Conservation (phyloP, 2,797 vertebrate species). For the Synanceia verrucosa region DNA sequence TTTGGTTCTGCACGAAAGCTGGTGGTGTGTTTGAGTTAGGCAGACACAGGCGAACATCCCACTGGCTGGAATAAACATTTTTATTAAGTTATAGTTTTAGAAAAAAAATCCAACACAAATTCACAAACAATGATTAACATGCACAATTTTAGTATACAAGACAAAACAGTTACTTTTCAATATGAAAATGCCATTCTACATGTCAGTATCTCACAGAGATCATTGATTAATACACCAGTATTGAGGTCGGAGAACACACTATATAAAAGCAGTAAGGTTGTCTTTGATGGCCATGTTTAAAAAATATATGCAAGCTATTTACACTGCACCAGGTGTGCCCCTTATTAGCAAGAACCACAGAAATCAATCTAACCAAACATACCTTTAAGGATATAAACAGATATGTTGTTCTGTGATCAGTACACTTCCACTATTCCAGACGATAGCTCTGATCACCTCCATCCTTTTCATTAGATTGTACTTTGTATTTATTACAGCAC, state of each 20-base stretch:
- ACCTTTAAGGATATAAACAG: conserved; percentile 53
- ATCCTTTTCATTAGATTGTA: conserved; percentile 45
- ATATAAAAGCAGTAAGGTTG: conserved; percentile 78
- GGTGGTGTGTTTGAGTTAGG: neutral
- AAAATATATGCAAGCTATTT: conserved; percentile 85
- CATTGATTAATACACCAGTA: conserved; percentile 87
- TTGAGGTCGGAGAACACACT: conserved; percentile 83
- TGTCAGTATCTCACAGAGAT: conserved; percentile 95
- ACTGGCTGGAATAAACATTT: conserved; percentile 75
- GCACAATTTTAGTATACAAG: conserved; percentile 89
- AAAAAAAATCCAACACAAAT: conserved; percentile 86
- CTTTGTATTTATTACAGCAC: conserved; percentile 49
- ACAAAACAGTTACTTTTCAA: conserved; percentile 94
- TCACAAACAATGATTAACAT: conserved; percentile 87
- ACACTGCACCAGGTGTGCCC: conserved; percentile 67
- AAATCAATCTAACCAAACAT: conserved; percentile 44
- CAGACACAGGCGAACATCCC: neutral
- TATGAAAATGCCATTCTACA: conserved; percentile 92
- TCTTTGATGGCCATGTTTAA: conserved; percentile 77
- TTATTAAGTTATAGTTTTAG: conserved; percentile 87
- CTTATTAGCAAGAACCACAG: conserved; percentile 48
- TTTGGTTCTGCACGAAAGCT: neutral
- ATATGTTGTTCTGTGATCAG: conserved; percentile 41
- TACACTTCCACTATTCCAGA: conserved; percentile 22
- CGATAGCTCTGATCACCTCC: conserved; percentile 10